Conservation (phyloP, 2,888 invertebrate species). For the Microctonus aethiopoides region DNA sequence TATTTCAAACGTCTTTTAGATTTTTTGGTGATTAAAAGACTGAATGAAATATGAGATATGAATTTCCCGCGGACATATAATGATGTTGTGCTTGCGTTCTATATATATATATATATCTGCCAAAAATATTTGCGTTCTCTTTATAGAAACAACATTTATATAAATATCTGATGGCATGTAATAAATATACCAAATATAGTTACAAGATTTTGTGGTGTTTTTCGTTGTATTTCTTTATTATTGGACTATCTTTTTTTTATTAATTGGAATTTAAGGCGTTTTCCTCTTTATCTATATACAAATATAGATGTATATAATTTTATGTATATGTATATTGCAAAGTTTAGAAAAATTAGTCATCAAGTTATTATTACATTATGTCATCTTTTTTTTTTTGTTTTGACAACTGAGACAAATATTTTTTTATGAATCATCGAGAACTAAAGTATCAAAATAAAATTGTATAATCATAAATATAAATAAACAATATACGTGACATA, state of each 20-base stretch:
- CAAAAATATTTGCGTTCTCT: constrained; percentile 8
- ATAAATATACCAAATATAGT: constrained; percentile 57
- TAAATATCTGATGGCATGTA: constrained; percentile 55
- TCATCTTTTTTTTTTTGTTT: background rate
- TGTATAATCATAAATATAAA: background rate
- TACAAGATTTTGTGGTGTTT: constrained; percentile 43
- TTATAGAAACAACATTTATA: constrained; percentile 34
- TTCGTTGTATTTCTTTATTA: constrained; percentile 38
- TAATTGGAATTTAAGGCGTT: too few species aligned
- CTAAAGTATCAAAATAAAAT: background rate
- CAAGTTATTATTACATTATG: background rate
- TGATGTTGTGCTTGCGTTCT: too few species aligned
- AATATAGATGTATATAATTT: too few species aligned
- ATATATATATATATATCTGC: too few species aligned
- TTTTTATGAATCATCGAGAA: background rate
- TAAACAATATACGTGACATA: background rate
- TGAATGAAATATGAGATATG: too few species aligned
- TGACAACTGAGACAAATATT: too few species aligned
- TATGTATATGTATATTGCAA: background rate
- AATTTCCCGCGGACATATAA: too few species aligned
- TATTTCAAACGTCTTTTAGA: too few species aligned
- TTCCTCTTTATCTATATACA: too few species aligned
- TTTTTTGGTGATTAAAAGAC: too few species aligned
- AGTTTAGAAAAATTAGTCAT: background rate
- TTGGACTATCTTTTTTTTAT: too few species aligned